phyloP scores from a whole-genome alignment of 53 echinoderm and acorn worm species.

The Astropecten irregularis region DNA sequence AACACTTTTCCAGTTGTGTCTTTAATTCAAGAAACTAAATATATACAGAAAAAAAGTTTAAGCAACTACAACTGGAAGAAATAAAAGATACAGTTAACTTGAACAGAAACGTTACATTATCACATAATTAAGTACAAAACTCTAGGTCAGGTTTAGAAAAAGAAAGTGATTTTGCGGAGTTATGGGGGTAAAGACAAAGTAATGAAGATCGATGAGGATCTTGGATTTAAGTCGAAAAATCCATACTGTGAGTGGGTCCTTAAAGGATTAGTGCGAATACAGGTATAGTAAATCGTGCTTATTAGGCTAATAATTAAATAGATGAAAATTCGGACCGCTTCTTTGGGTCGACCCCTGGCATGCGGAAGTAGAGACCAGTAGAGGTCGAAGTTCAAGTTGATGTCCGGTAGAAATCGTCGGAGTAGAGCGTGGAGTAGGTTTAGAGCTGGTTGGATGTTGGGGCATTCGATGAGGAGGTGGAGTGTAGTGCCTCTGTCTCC shows the following conservation, averaged over 20 bases:
- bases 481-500: constrained; percentile 9
- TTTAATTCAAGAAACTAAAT: no score
- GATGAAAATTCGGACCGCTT: neutral
- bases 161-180: no score
- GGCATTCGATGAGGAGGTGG: constrained; percentile 20
- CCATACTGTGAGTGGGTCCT: neutral
- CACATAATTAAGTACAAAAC: no score
- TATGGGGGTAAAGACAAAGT: no score
- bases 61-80: no score
- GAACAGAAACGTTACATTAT: no score
- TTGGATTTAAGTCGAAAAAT: no score
- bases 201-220: neutral
- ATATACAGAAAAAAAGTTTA: no score
- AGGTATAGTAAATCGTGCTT: neutral
- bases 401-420: neutral
- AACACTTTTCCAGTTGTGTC: no score
- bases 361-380: constrained; percentile 13
- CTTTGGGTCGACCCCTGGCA: neutral
- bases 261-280: neutral
- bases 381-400: neutral
- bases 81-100: no score
- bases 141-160: no score
- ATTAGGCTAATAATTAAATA: neutral
- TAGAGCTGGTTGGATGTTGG: neutral
- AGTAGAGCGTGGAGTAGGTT: neutral